Evolutionary conservation across 2,888 invertebrate species (phyloP), one percentile per base, ranked within the genome.

Genomic region (Dasysyrphus albostriatus): DNA sequence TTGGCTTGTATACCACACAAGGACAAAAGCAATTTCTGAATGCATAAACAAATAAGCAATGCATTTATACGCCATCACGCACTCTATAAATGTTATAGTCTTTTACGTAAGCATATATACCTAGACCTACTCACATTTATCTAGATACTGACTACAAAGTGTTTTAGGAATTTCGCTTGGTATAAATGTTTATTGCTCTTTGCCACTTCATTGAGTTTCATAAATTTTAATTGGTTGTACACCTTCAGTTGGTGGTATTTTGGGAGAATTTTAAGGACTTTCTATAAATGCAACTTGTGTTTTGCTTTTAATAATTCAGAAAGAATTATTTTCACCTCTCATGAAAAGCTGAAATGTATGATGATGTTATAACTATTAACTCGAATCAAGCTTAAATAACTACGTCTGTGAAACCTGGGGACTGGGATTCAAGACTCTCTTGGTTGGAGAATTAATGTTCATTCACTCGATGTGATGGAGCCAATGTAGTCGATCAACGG

Each of bases 11-110:
- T 10, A 24, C 24, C 24, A 24, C 29, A 8, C 42, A 10, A 39
- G 47, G 47, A 8, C 65, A 32, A 34, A 65, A 32, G 32, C 65
- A 47, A 65, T 65, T 65, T 65, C 5, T 16, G 16, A 65, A 65
- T 65, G 44, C 65, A 65, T 65, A 47, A 47, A 16, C 65, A 65
- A 65, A 65, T 65, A 47, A 47, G 16, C 32, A 32, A 5, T 65
- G 65, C 44, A 47, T 65, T 65, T 16, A 32, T 32, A 47, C 65
- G 65, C 65, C 65, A 65, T 79, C 34, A 32, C 39, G 29, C 56
- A 67, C 47, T 29, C 19, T n/a, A 37, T 59, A 59, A 59, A 58
- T 39, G 24, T 37, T 65, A 32, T 6, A 29, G 8, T 16, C 19
- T n/a, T 19, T 9, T 34, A 16, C 24, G 4, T 32, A 32, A 32